These are phyloP conservation scores for Typhlichthys eigenmanni DNA, from an alignment of 2,797 vertebrate genomes.

Conservation along the genomic window DNA sequence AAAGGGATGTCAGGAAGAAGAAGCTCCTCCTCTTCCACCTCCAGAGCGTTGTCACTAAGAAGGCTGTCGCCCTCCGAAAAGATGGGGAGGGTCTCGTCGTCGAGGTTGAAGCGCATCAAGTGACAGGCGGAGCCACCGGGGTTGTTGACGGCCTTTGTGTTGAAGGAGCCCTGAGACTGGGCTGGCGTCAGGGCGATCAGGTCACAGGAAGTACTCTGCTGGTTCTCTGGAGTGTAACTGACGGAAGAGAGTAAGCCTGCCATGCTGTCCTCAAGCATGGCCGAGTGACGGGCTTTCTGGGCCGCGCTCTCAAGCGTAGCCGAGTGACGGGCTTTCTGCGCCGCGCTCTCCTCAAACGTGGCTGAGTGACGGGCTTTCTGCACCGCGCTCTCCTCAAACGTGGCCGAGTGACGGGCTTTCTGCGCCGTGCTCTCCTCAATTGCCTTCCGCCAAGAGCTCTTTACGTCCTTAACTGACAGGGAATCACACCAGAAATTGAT, in stretches of 20 bases:
- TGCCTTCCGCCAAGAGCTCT: conserved; percentile 77
- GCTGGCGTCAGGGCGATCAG: conserved; percentile 37
- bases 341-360: too few relatives aligned
- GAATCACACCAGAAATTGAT: background rate
- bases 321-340: too few relatives aligned
- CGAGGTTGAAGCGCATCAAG: conserved; percentile 61
- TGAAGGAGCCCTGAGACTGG: conserved; percentile 60
- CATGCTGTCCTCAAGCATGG: background rate
- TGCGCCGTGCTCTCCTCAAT: conserved; percentile 64
- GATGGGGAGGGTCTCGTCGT: conserved; percentile 73
- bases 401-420: conserved; percentile 16
- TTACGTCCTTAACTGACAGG: conserved; percentile 68
- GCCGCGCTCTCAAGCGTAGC: too few relatives aligned
- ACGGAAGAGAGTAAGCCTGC: background rate
- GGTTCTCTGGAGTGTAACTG: background rate
- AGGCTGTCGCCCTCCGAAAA: conserved; percentile 63
- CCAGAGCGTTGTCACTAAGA: conserved; percentile 43
- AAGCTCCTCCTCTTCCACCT: conserved; percentile 35
- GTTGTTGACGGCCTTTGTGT: conserved; percentile 31
- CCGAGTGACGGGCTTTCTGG: too few relatives aligned
- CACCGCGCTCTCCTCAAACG: conserved; percentile 10
- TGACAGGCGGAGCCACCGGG: conserved; percentile 50
- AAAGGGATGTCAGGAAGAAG: conserved; percentile 35
- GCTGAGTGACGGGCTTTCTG: conserved; percentile 33
- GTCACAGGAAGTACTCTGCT: conserved; percentile 36